Evolutionary conservation across 2,113 vertebrate species (phyloP).

Genomic region (Tringa solitaria): DNA sequence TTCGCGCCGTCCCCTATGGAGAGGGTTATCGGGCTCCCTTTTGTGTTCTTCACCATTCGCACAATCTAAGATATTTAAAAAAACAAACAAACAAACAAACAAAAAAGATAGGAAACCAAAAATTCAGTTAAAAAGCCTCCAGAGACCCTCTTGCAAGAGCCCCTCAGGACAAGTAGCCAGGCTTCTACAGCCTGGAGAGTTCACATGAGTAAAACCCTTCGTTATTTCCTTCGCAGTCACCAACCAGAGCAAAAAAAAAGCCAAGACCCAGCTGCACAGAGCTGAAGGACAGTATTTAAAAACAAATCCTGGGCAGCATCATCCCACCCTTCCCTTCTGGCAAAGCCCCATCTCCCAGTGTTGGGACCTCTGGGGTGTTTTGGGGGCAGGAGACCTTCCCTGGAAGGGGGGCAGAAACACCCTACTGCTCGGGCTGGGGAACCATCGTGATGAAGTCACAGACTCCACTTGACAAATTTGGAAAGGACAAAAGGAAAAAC

Average conservation of each 20-base stretch:
- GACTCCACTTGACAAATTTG: neutral
- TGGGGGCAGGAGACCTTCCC: neutral
- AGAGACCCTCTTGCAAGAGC: neutral
- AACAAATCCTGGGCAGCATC: neutral
- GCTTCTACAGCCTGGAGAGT: neutral
- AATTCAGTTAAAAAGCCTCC: neutral
- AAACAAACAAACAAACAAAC: neutral
- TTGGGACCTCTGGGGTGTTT: neutral
- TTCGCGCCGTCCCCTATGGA: constrained; percentile 96
- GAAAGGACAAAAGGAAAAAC: neutral
- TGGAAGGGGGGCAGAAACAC: neutral
- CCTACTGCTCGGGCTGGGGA: neutral
- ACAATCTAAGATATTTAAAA: constrained; percentile 82
- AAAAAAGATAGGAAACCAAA: neutral
- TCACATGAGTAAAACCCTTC: neutral
- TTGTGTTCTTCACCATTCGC: constrained; percentile 95
- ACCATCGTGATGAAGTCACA: neutral
- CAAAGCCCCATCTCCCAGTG: neutral
- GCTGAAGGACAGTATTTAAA: neutral
- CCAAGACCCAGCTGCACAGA: neutral
- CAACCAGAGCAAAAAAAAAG: neutral
- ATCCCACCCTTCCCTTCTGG: neutral
- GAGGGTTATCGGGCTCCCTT: constrained; percentile 91
- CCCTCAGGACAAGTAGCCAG: neutral
- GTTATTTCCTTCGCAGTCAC: neutral